phyloP scores from a whole-genome alignment of 2,888 invertebrate species.

The Hemistola chrysoprasaria region DNA sequence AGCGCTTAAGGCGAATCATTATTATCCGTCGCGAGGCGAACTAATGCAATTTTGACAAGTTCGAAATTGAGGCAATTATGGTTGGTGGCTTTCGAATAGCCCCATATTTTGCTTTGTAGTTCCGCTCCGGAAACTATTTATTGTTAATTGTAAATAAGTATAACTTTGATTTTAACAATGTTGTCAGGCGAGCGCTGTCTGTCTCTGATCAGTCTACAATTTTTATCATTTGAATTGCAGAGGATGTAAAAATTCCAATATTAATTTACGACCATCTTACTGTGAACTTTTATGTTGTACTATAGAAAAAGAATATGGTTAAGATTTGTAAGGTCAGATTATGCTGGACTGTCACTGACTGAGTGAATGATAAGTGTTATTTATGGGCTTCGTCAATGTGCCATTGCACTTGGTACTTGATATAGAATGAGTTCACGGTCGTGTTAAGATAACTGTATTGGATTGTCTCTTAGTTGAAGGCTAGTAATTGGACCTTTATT shows the following conservation, averaged over 20 bases:
- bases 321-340: conserved; percentile 45
- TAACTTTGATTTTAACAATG: conserved; percentile 7
- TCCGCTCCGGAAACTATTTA: conserved; percentile 53
- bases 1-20: conserved; percentile 65
- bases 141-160: conserved; percentile 29
- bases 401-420: conserved; percentile 76
- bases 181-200: too few species aligned
- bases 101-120: conserved; percentile 46
- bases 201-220: conserved; percentile 31
- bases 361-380: conserved; percentile 69
- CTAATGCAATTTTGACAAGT: conserved; percentile 82
- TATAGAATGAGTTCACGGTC: conserved; percentile 74
- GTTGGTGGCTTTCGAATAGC: conserved; percentile 70
- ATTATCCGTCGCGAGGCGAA: conserved; percentile 55
- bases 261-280: conserved; percentile 37
- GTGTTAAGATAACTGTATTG: conserved; percentile 40
- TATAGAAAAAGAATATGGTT: conserved; percentile 14
- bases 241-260: conserved; percentile 49
- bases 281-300: conserved; percentile 1
- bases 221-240: conserved; percentile 34
- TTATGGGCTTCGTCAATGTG: conserved; percentile 67
- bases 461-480: conserved; percentile 13
- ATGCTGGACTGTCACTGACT: conserved; percentile 55
- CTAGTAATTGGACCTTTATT: too few species aligned
- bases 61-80: conserved; percentile 76